Percentiles rank a stretch among this genome's conserved stretches.
These are phyloP conservation scores for Protomyctophum bolini DNA, from an alignment of 2,113 vertebrate genomes.

Conservation along the genomic window DNA sequence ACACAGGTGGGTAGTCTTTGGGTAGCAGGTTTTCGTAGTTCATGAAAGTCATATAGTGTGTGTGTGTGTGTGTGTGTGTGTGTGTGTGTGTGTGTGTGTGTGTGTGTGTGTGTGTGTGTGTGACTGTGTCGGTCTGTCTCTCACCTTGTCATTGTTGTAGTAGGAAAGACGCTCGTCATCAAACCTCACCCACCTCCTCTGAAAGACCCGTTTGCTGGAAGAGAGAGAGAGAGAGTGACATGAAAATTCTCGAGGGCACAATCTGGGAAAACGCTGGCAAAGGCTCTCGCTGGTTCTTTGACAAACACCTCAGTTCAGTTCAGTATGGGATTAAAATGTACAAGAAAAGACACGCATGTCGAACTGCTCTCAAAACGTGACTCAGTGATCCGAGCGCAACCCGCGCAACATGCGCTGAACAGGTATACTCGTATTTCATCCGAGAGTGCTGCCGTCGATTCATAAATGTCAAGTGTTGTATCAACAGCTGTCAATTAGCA, in stretches of 20 bases:
- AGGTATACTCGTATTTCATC: constrained; percentile 55
- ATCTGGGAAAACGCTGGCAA: too few species aligned
- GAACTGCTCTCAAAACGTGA: too few species aligned
- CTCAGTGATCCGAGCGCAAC: background rate
- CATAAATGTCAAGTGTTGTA: constrained; percentile 59
- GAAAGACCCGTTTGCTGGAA: constrained; percentile 89
- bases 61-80: background rate
- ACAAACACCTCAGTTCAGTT: background rate
- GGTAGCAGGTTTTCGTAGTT: too few species aligned
- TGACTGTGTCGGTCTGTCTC: constrained; percentile 8
- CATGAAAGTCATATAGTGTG: background rate
- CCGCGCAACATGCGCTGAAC: constrained; percentile 11
- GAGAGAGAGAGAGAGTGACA: background rate
- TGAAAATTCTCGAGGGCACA: background rate
- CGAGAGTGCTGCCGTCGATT: constrained; percentile 46
- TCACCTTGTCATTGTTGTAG: constrained; percentile 94
- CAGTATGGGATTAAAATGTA: too few species aligned
- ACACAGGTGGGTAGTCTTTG: too few species aligned
- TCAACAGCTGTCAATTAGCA: constrained; percentile 66
- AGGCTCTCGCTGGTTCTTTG: background rate
- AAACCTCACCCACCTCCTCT: constrained; percentile 94
- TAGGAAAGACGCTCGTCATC: constrained; percentile 90
- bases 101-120: background rate
- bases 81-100: background rate
- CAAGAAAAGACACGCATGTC: too few species aligned